Conservation (phyloP, 2,888 invertebrate genomes). For the Sarcophaga rosellei region DNA sequence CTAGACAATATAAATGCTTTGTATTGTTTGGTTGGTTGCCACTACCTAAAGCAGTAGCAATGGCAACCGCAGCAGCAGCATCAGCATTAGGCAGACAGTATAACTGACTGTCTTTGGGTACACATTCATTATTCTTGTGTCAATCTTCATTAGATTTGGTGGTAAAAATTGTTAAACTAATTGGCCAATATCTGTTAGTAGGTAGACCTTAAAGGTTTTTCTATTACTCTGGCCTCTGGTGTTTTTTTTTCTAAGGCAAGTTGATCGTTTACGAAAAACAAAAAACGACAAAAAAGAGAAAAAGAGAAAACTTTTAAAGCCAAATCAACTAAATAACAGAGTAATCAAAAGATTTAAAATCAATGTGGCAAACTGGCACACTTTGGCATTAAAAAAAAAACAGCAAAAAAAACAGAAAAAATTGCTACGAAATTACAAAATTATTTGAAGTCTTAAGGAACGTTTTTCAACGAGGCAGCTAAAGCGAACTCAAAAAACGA, state of each 20-base stretch:
- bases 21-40: constrained; percentile 23
- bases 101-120: background rate
- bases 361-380: constrained; percentile 48
- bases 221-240: constrained; percentile 7
- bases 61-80: constrained; percentile 8
- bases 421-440: constrained; percentile 17
- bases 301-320: background rate
- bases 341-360: constrained; percentile 29
- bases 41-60: background rate
- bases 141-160: constrained; percentile 68
- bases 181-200: constrained; percentile 54
- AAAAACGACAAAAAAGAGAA: background rate
- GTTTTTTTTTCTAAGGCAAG: constrained; percentile 10
- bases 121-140: constrained; percentile 65
- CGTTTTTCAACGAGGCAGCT: background rate
- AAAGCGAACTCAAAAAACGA: constrained; percentile 4
- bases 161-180: constrained; percentile 64
- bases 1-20: constrained; percentile 44
- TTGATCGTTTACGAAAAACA: constrained; percentile 12
- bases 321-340: background rate
- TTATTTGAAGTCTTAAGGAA: background rate
- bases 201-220: constrained; percentile 59
- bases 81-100: constrained; percentile 5
- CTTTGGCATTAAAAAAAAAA: constrained; percentile 30
- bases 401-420: background rate